A percentile compares a stretch with the other conserved stretches of the same genome.
Evolutionary conservation across 1,140 invertebrate genomes (phyloP).

Genomic region (Drosophila arawakana): DNA sequence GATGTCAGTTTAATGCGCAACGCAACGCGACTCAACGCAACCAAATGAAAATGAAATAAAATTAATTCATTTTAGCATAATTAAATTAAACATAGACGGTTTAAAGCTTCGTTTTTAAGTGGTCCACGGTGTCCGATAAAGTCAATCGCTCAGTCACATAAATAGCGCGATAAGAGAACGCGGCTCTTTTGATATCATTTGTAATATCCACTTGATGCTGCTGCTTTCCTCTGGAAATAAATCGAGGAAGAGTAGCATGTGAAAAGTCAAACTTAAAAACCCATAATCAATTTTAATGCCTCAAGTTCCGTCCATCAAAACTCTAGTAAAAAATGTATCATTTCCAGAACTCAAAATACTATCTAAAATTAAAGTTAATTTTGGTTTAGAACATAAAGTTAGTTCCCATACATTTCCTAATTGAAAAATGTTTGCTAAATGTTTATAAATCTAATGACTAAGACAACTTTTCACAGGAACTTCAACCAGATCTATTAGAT

Average conservation of each 20-base stretch:
- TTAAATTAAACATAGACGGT: slow-evolving; percentile 71
- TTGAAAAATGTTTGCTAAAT: too few relatives aligned
- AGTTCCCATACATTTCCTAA: too few relatives aligned
- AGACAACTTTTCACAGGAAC: not conserved
- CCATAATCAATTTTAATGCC: not conserved
- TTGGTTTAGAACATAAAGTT: too few relatives aligned
- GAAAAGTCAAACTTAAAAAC: slow-evolving; percentile 4
- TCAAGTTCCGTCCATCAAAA: too few relatives aligned
- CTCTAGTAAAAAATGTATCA: too few relatives aligned
- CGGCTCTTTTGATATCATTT: slow-evolving; percentile 72
- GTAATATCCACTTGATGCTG: slow-evolving; percentile 14
- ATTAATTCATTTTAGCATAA: slow-evolving; percentile 74
- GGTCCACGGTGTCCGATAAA: slow-evolving; percentile 59
- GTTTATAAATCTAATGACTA: too few relatives aligned
- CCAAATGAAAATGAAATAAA: slow-evolving; percentile 63
- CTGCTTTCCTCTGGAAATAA: not conserved
- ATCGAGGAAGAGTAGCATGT: not conserved
- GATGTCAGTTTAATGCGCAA: slow-evolving; percentile 37
- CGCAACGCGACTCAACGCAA: slow-evolving; percentile 6
- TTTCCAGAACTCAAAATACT: too few relatives aligned
- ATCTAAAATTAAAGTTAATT: too few relatives aligned
- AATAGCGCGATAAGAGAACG: slow-evolving; percentile 77
- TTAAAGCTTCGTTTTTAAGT: slow-evolving; percentile 60
- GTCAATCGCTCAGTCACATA: slow-evolving; percentile 59
- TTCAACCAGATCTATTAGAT: not conserved